phyloP scores from a whole-genome alignment of 2,797 vertebrate genomes.

The Sus cebifrons region DNA sequence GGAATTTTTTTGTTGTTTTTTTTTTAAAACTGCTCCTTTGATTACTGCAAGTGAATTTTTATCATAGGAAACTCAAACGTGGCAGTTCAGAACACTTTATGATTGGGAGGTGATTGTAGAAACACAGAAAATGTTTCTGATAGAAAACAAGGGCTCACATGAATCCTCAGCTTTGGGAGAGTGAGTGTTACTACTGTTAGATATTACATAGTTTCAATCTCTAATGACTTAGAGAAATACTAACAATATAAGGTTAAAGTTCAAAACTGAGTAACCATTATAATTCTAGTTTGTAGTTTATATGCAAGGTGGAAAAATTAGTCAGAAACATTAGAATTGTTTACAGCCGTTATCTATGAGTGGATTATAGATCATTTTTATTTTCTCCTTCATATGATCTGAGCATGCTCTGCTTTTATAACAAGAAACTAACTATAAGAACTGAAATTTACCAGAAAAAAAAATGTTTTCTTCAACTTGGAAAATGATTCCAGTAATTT shows the following conservation, averaged over 20 bases:
- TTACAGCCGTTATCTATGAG: slow-evolving; percentile 49
- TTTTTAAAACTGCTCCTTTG: neutral
- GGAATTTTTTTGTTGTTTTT: neutral
- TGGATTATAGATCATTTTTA: slow-evolving; percentile 57
- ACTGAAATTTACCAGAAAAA: slow-evolving; percentile 55
- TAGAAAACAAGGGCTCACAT: slow-evolving; percentile 45
- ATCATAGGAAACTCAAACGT: neutral
- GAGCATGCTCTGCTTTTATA: slow-evolving; percentile 62
- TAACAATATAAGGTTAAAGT: slow-evolving; percentile 47
- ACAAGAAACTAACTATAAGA: slow-evolving; percentile 58
- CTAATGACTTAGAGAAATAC: slow-evolving; percentile 42
- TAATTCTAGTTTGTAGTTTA: slow-evolving; percentile 64
- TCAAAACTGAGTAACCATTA: slow-evolving; percentile 29
- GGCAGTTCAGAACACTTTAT: slow-evolving; percentile 49
- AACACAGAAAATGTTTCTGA: slow-evolving; percentile 54
- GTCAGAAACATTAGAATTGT: slow-evolving; percentile 35
- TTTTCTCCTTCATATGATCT: slow-evolving; percentile 64
- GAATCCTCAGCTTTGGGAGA: neutral
- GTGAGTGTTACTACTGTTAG: slow-evolving; percentile 33
- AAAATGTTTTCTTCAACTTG: slow-evolving; percentile 59
- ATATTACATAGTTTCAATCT: slow-evolving; percentile 43
- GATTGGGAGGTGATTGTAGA: slow-evolving; percentile 56
- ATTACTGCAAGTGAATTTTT: slow-evolving; percentile 63
- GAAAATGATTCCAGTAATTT: slow-evolving; percentile 50
- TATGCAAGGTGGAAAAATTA: slow-evolving; percentile 57